These are phyloP conservation scores for Ichneumoninae sp. DNA, from an alignment of 2,888 invertebrate species.

Conservation along the genomic window DNA sequence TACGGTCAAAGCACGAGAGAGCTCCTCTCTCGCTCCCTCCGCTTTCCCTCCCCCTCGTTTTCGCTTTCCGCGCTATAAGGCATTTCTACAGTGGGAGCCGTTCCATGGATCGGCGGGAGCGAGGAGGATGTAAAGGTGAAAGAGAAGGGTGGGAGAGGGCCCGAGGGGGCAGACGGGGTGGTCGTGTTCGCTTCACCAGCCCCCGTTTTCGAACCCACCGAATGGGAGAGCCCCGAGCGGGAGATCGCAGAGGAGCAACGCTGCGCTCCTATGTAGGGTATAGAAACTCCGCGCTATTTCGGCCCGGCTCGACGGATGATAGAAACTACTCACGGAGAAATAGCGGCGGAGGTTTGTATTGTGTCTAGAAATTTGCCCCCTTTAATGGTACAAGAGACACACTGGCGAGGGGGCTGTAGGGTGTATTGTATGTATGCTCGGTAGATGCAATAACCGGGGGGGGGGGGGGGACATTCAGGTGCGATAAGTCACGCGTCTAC, in stretches of 20 bases:
- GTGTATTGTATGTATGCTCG: constrained; percentile 6
- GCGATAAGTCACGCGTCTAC: constrained; percentile 67
- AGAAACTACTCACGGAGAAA: constrained; percentile 5
- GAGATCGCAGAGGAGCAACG: constrained; percentile 17
- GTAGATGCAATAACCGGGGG: constrained; percentile 52
- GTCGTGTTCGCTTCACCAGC: constrained; percentile 53
- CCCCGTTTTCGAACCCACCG: constrained; percentile 35
- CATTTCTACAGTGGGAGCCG: constrained; percentile 35
- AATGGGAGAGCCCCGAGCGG: constrained; percentile 22
- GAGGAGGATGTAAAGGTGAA: constrained; percentile 47
- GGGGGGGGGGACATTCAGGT: constrained; percentile 44
- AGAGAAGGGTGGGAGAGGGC: constrained; percentile 19
- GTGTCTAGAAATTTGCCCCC: constrained; percentile 61
- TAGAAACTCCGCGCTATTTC: constrained; percentile 11
- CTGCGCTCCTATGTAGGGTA: neutral
- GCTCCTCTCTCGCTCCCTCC: constrained; percentile 28
- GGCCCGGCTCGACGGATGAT: neutral
- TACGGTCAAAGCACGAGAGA: constrained; percentile 80
- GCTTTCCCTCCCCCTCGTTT: constrained; percentile 30
- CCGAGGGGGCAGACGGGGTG: neutral
- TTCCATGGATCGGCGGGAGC: constrained; percentile 4
- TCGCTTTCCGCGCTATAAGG: constrained; percentile 55
- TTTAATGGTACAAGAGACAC: constrained; percentile 55
- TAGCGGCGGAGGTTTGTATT: constrained; percentile 10
- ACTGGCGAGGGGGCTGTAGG: neutral